Evolutionary conservation across 2,113 vertebrate species (phyloP).

Genomic region (Astur gentilis): DNA sequence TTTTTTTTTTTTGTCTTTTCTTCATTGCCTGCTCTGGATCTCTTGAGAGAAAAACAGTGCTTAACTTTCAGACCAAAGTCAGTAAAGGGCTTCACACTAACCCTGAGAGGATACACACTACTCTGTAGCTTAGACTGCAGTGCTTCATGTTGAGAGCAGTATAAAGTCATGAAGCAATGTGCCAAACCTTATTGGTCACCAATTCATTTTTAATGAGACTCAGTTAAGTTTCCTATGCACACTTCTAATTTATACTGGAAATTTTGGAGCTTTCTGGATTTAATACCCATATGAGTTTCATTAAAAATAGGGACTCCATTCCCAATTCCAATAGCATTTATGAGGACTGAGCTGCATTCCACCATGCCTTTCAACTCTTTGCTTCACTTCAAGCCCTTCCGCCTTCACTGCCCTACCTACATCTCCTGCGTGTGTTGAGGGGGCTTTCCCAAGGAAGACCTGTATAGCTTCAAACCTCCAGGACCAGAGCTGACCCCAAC

Average conservation of each 20-base stretch:
- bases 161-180: not conserved
- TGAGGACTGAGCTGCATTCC: not conserved
- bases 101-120: not conserved
- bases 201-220: not conserved
- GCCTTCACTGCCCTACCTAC: not conserved
- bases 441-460: not conserved
- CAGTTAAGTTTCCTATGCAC: not conserved
- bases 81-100: not conserved
- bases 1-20: not conserved
- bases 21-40: not conserved
- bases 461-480: not conserved
- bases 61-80: not conserved
- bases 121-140: not conserved
- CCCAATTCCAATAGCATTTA: not conserved
- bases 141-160: not conserved
- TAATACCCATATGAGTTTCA: not conserved
- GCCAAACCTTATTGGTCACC: not conserved
- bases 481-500: not conserved
- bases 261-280: not conserved
- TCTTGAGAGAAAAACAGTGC: not conserved
- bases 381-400: not conserved
- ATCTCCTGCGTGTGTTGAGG: not conserved
- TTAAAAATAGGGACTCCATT: not conserved
- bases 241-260: not conserved
- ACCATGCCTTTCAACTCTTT: accelerated